phyloP scores from a whole-genome alignment of 2,797 vertebrate genomes.

The Onychomys arenicola region DNA sequence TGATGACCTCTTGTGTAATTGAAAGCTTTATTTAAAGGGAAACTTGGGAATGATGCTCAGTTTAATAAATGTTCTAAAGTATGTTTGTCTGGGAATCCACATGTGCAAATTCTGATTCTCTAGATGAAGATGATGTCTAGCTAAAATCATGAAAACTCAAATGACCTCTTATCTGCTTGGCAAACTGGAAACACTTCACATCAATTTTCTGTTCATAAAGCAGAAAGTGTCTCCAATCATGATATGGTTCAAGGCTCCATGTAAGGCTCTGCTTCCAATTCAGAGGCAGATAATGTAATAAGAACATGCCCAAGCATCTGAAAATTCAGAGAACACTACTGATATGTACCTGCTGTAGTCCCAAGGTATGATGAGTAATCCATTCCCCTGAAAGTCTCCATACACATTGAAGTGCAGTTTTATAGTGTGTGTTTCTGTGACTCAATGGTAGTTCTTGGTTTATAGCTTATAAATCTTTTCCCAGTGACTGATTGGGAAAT shows the following conservation, averaged over 20 bases:
- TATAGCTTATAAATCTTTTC: slow-evolving; percentile 45
- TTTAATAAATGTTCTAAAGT: slow-evolving; percentile 50
- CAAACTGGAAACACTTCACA: slow-evolving; percentile 50
- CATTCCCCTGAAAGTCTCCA: slow-evolving; percentile 69
- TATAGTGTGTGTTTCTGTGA: slow-evolving; percentile 56
- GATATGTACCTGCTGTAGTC: slow-evolving; percentile 69
- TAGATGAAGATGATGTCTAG: background rate
- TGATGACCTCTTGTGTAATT: slow-evolving; percentile 17
- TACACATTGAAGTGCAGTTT: slow-evolving; percentile 53
- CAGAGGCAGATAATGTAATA: slow-evolving; percentile 70
- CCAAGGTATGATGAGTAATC: slow-evolving; percentile 55
- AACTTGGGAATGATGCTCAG: background rate
- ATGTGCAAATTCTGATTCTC: slow-evolving; percentile 51
- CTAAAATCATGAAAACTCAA: slow-evolving; percentile 61
- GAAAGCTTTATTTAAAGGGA: slow-evolving; percentile 54
- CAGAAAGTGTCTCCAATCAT: slow-evolving; percentile 56
- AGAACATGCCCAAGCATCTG: slow-evolving; percentile 64
- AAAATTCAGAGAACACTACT: slow-evolving; percentile 66
- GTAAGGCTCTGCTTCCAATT: slow-evolving; percentile 29
- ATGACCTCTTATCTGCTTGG: slow-evolving; percentile 58
- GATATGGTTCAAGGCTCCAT: slow-evolving; percentile 50
- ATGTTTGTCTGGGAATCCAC: background rate
- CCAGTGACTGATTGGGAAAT: background rate
- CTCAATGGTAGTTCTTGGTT: slow-evolving; percentile 47
- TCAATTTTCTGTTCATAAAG: slow-evolving; percentile 54